A percentile compares a stretch with the other conserved stretches of the same genome.
Conservation (phyloP, 2,797 vertebrate genomes). For the Morus bassanus region DNA sequence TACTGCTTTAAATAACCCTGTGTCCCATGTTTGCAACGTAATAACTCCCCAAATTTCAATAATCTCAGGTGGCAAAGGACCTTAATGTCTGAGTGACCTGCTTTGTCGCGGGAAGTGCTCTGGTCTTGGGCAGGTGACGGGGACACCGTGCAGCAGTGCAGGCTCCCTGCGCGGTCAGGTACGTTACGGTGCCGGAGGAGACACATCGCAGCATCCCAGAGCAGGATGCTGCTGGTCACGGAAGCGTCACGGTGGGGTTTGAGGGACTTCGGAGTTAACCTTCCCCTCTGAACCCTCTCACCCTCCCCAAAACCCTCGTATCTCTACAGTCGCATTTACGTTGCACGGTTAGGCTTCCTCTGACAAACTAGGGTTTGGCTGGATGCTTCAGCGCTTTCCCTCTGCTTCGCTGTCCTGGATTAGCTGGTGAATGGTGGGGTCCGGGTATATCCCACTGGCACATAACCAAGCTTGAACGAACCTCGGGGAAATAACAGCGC, state of each 20-base stretch:
- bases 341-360: neutral
- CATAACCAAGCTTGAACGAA: neutral
- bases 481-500: neutral
- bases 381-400: neutral
- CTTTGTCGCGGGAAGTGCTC: neutral
- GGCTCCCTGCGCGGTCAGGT: rapidly evolving
- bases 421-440: neutral
- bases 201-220: neutral
- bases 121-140: neutral
- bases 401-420: neutral
- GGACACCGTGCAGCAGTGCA: rapidly evolving
- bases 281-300: neutral
- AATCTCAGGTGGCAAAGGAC: neutral
- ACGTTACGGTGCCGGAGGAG: neutral
- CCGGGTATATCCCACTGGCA: neutral
- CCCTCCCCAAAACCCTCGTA: neutral
- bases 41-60: neutral
- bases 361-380: neutral
- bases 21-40: neutral
- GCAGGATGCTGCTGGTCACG: neutral
- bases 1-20: neutral
- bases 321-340: rapidly evolving
- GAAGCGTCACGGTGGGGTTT: neutral
- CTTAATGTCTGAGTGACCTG: neutral
- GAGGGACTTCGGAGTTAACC: neutral